phyloP scores from a whole-genome alignment of 2,888 invertebrate species.

The Steinernema hermaphroditum region DNA sequence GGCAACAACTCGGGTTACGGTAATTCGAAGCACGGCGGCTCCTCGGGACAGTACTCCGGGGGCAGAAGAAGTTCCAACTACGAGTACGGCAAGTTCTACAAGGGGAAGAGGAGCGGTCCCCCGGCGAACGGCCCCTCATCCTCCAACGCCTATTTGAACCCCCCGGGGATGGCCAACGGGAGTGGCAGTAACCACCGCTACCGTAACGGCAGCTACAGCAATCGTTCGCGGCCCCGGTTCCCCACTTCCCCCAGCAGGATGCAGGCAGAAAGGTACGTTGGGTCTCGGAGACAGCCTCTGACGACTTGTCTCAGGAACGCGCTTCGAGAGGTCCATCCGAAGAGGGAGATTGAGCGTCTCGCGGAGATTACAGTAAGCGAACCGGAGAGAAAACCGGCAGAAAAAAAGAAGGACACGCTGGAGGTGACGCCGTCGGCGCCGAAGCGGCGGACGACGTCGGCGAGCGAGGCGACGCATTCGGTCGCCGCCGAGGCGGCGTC shows the following conservation, averaged over 20 bases:
- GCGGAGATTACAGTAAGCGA: neutral
- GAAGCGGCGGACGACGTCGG: neutral
- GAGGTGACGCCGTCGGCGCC: neutral
- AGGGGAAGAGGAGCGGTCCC: neutral
- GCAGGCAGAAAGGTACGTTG: conserved; percentile 7
- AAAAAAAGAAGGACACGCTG: neutral
- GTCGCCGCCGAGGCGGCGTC: neutral
- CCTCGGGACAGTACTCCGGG: conserved; percentile 15
- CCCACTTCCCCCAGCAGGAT: conserved; percentile 15
- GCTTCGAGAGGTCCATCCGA: neutral
- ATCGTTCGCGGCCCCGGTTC: neutral
- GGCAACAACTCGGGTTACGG: conserved; percentile 11
- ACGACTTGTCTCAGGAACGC: neutral
- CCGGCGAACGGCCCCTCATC: neutral
- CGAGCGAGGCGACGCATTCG: neutral
- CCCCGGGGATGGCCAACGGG: neutral
- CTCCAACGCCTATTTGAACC: conserved; percentile 6
- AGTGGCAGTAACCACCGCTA: neutral
- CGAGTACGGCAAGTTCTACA: conserved; percentile 25
- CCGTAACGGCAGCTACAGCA: conserved; percentile 25
- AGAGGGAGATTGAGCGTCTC: neutral
- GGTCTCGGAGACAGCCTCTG: too few relatives aligned
- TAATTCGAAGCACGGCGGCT: conserved; percentile 22
- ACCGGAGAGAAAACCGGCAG: neutral
- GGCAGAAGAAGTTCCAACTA: conserved; percentile 20